phyloP scores from a whole-genome alignment of 2,888 invertebrate species.

The Spodoptera exigua region DNA sequence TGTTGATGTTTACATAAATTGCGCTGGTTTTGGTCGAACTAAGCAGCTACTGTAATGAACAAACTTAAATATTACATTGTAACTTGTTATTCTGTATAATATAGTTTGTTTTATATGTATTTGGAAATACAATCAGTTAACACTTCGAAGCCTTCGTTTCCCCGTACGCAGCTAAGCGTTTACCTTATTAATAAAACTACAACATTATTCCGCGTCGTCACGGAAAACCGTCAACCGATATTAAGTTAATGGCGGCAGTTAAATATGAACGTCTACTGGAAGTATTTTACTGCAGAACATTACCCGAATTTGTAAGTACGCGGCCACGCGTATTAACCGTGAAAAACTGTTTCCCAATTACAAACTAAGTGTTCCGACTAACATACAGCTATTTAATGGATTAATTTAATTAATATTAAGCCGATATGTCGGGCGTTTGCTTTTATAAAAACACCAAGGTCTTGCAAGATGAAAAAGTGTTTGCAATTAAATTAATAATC shows the following conservation, averaged over 20 bases:
- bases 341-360: constrained; percentile 32
- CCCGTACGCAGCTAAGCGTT: constrained; percentile 2
- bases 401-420: no score
- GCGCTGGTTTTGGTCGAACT: constrained; percentile 3
- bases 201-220: constrained; percentile 49
- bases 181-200: constrained; percentile 48
- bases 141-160: not conserved
- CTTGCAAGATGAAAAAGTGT: no score
- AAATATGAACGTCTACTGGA: constrained; percentile 31
- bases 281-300: constrained; percentile 30
- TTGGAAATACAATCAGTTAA: not conserved
- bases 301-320: constrained; percentile 32
- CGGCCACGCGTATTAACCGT: constrained; percentile 17
- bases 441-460: no score
- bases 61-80: not conserved
- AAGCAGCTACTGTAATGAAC: not conserved
- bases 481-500: no score
- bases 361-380: constrained; percentile 26
- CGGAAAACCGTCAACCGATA: constrained; percentile 50
- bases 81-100: no score
- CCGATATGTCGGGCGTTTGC: no score
- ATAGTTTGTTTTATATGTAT: not conserved
- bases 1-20: constrained; percentile 11
- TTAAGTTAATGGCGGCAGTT: constrained; percentile 40
- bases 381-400: not conserved